Conservation (phyloP, 2,888 invertebrate genomes). For the Drosophila silvestris region DNA sequence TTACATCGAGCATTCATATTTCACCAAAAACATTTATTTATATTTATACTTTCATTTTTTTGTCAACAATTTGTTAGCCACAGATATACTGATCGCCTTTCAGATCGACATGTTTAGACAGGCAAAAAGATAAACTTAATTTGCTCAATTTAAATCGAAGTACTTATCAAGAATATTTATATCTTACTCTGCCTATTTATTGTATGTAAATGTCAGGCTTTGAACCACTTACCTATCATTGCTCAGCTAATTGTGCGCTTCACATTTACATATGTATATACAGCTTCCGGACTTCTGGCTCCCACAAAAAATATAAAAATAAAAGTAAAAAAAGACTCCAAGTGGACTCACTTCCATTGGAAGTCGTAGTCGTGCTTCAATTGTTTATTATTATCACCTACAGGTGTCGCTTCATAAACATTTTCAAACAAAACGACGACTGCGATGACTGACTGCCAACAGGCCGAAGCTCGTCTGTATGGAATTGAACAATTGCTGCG, state of each 20-base stretch:
- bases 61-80: background rate
- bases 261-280: conserved; percentile 12
- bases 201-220: background rate
- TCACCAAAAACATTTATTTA: background rate
- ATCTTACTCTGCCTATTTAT: background rate
- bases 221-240: background rate
- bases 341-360: conserved; percentile 64
- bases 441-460: conserved; percentile 39
- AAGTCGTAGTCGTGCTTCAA: conserved; percentile 67
- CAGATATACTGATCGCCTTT: background rate
- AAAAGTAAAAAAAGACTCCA: conserved; percentile 4
- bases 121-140: background rate
- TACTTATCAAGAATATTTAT: background rate
- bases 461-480: conserved; percentile 51
- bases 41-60: background rate
- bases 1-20: background rate
- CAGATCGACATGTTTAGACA: background rate
- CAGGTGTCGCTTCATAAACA: conserved; percentile 81
- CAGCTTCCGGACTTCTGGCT: conserved; percentile 22
- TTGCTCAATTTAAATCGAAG: background rate
- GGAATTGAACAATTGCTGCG: conserved; percentile 79
- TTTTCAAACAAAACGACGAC: conserved; percentile 70
- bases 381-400: conserved; percentile 81
- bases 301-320: background rate
- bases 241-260: conserved; percentile 18